Conservation (phyloP, 2,888 invertebrate genomes). For the Drosophila limbata region DNA sequence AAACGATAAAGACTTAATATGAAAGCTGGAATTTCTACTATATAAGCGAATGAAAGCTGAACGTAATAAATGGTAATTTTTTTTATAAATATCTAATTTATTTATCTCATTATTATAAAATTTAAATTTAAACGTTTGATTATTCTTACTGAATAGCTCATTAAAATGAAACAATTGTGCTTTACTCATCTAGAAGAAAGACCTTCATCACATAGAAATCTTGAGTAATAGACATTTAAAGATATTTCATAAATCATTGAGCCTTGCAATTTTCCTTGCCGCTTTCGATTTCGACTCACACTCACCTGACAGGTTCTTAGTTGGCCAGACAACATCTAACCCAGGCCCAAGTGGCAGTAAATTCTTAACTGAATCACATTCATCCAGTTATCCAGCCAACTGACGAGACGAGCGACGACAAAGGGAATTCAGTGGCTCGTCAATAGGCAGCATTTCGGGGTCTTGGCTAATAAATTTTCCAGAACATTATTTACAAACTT, state of each 20-base stretch:
- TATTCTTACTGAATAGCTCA: too few species aligned
- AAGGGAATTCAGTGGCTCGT: constrained; percentile 20
- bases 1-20: too few species aligned
- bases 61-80: too few species aligned
- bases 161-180: too few species aligned
- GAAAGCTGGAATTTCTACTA: too few species aligned
- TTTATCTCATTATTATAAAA: too few species aligned
- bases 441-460: constrained; percentile 24
- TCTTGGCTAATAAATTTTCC: constrained; percentile 72
- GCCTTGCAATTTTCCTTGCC: constrained; percentile 1
- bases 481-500: constrained; percentile 82
- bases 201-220: too few species aligned
- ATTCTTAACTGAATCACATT: constrained; percentile 64
- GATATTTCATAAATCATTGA: constrained; percentile 6
- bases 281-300: constrained; percentile 8
- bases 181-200: too few species aligned
- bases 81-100: too few species aligned
- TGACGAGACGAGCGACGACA: constrained; percentile 26
- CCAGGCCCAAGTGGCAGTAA: constrained; percentile 28
- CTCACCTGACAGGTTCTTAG: constrained; percentile 19
- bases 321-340: constrained; percentile 43
- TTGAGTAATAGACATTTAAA: too few species aligned
- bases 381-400: constrained; percentile 64
- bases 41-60: too few species aligned
- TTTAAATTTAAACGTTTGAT: too few species aligned